Base-by-base conservation (phyloP, 2,888 invertebrate species). In the Platerodrilus igneus region DNA sequence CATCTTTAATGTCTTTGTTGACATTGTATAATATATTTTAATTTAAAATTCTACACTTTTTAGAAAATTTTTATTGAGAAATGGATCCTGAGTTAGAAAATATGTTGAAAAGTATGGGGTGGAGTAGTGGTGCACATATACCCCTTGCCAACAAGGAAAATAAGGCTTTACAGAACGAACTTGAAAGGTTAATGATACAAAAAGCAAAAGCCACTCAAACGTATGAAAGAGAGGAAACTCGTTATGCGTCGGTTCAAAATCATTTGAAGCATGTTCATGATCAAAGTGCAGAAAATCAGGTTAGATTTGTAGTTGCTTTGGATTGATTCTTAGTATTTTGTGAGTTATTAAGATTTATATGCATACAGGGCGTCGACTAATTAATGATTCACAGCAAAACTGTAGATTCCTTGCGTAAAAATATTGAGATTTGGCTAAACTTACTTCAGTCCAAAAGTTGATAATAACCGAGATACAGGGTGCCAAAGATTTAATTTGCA, bases 81-180 rank as follows among this genome's bases (percentile, higher is more conserved):
- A 43, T 43, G 43, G 38, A 43, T 30, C 13, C 27, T 22, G 72
- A 75, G 51, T 74, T 85, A 59, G 73, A 76, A 23, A 76, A 81
- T 52, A 70, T 86, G 39, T 66, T 87, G 41, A 76, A 77, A 50
- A 75, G 80, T 51, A 70, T 86, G 41, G 86, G 86, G 2, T 86
- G 85, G 83, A 75, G 77, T 37, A 78, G 82, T 56, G 86, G 87
- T 4, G 84, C 85, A 42, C 81, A 82, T 57, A 76, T 86, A 52
- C 90, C 90, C 2, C 75, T 90, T 45, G 86, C 89, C 1, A 85
- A 84, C 68, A 74, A 77, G 25, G 82, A 82, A 56, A 90, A 90
- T 58, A 70, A 70, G 53, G 60, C 55, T 20, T 60, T 79, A 16
- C 76, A 79, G 57, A 62, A 68, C 41, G 69, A 77, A 66, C 71